A percentile compares a stretch with the other conserved stretches of the same genome.
Conservation (phyloP, 2,888 invertebrate genomes). For the Cristatella mucedo region DNA sequence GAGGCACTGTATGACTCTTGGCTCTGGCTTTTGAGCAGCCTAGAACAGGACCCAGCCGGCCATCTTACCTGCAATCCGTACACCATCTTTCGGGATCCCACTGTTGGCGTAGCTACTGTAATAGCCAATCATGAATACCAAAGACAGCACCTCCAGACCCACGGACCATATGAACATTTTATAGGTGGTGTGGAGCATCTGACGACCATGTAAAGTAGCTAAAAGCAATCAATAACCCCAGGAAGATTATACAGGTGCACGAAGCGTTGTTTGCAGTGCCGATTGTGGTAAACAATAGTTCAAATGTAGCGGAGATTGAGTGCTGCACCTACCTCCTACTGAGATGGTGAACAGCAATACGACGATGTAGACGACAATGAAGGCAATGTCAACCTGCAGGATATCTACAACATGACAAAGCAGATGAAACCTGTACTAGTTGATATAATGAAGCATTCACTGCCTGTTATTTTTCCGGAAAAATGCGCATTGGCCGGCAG, state of each 20-base stretch:
- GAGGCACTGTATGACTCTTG: too few species aligned
- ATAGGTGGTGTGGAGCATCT: slow-evolving; percentile 71
- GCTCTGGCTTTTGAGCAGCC: too few species aligned
- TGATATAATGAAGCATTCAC: too few species aligned
- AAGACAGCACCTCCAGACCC: slow-evolving; percentile 50
- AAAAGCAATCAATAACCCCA: too few species aligned
- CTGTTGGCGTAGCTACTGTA: slow-evolving; percentile 61
- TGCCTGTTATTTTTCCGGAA: too few species aligned
- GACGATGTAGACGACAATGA: slow-evolving; percentile 55
- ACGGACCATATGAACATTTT: slow-evolving; percentile 63
- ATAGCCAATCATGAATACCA: slow-evolving; percentile 52
- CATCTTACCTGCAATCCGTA: slow-evolving; percentile 39
- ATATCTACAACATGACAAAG: slow-evolving; percentile 50
- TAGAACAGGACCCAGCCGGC: too few species aligned
- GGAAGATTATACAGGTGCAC: too few species aligned
- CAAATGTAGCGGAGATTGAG: slow-evolving; percentile 1
- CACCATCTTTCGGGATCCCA: slow-evolving; percentile 48
- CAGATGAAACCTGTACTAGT: neutral
- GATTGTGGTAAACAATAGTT: slow-evolving; percentile 9
- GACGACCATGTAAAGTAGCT: slow-evolving; percentile 58
- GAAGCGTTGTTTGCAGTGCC: slow-evolving; percentile 11
- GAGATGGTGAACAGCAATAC: slow-evolving; percentile 56
- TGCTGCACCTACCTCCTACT: slow-evolving; percentile 44
- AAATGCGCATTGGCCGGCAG: neutral
- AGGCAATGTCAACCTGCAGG: slow-evolving; percentile 60